Percentiles rank a stretch among this genome's conserved stretches.
Conservation (phyloP, 2,888 invertebrate species). For the Marasmarcha lunaedactyla region DNA sequence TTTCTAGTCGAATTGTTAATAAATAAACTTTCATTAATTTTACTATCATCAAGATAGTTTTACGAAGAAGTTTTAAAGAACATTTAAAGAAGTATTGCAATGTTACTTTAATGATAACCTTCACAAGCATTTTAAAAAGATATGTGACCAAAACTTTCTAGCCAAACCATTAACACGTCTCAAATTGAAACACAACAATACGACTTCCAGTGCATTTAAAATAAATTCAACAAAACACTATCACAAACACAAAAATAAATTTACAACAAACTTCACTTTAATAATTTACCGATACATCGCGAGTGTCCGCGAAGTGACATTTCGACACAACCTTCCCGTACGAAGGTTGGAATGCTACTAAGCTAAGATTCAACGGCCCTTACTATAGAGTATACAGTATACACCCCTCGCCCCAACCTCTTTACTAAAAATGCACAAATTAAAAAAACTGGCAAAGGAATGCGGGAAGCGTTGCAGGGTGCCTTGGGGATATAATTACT, state of each 20-base stretch:
- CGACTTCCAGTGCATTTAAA: no score
- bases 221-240: conserved; percentile 8
- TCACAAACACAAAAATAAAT: conserved; percentile 1
- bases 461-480: conserved; percentile 31
- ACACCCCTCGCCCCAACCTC: conserved; percentile 37
- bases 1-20: no score
- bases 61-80: no score
- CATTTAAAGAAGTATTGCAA: no score
- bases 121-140: no score
- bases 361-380: conserved; percentile 29
- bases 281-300: conserved; percentile 21
- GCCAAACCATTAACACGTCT: no score
- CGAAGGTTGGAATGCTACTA: conserved; percentile 46
- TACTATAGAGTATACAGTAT: conserved; percentile 26
- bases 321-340: conserved; percentile 40
- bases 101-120: no score
- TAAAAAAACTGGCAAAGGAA: conserved; percentile 44
- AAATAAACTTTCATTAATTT: no score
- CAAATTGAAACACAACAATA: no score
- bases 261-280: conserved; percentile 36
- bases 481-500: conserved; percentile 6
- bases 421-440: conserved; percentile 53
- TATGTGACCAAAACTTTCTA: no score
- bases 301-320: conserved; percentile 25
- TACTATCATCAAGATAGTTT: no score